A percentile compares a stretch with the other conserved stretches of the same genome.
These are phyloP conservation scores for Epinephelus lanceolatus DNA, from an alignment of 2,113 vertebrate genomes.

Conservation along the genomic window DNA sequence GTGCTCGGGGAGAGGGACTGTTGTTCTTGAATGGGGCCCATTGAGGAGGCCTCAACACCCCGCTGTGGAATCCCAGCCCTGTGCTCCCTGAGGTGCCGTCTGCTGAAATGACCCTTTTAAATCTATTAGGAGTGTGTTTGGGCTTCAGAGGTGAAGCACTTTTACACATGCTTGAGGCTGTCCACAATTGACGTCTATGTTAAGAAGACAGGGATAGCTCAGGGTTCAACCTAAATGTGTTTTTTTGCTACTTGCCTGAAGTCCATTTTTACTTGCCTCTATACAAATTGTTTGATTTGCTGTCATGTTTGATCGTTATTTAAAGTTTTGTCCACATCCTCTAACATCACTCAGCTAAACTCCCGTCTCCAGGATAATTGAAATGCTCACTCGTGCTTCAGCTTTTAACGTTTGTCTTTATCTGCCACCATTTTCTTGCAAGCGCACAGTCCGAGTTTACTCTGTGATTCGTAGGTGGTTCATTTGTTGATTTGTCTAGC, in stretches of 20 bases:
- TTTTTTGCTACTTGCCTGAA: no score
- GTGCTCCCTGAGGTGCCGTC: conserved; percentile 64
- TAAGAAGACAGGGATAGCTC: background rate
- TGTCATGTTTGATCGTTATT: background rate
- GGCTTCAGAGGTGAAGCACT: conserved; percentile 63
- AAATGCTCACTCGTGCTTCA: background rate
- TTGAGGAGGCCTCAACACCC: conserved; percentile 53
- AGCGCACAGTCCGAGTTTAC: no score
- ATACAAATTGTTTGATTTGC: no score
- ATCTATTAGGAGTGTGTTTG: conserved; percentile 71
- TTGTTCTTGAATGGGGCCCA: conserved; percentile 68
- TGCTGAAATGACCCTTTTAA: conserved; percentile 76
- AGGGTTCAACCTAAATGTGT: background rate
- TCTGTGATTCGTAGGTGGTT: no score
- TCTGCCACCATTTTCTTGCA: background rate
- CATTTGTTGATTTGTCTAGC: no score
- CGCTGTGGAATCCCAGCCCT: conserved; percentile 66
- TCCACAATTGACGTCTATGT: conserved; percentile 44
- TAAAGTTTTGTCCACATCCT: background rate
- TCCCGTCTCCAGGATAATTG: background rate
- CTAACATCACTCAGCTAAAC: background rate
- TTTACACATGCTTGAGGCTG: conserved; percentile 62
- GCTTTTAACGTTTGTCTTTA: background rate
- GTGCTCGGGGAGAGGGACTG: conserved; percentile 67
- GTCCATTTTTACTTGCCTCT: no score